phyloP scores from a whole-genome alignment of 2,797 vertebrate species.

The Babyrousa celebensis region DNA sequence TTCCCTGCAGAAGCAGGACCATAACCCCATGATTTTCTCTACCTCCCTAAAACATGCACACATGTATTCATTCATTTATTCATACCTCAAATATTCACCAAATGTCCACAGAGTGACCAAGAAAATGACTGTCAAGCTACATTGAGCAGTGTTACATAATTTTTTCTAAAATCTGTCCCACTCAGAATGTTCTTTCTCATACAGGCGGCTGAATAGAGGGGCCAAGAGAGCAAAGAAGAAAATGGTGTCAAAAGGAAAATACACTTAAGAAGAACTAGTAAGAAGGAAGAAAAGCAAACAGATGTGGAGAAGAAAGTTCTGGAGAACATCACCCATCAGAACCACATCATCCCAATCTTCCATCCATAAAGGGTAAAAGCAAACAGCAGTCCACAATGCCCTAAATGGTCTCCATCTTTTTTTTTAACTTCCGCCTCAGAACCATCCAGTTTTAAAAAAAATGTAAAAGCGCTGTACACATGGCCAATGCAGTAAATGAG shows the following conservation, averaged over 20 bases:
- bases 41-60: not conserved
- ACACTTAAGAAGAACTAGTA: not conserved
- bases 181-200: not conserved
- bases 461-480: not conserved
- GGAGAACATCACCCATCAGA: not conserved
- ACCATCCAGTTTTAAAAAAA: conserved; percentile 17
- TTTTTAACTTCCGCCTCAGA: not conserved
- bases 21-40: not conserved
- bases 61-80: not conserved
- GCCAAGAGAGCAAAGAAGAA: not conserved
- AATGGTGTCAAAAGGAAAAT: not conserved
- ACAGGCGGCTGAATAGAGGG: not conserved
- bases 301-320: not conserved
- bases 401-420: not conserved
- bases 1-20: not conserved
- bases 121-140: not conserved
- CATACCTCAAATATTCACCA: not conserved
- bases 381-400: not conserved
- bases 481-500: not conserved
- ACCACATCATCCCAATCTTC: not conserved
- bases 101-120: not conserved
- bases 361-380: not conserved
- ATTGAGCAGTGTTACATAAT: not conserved
- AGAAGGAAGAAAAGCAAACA: not conserved
- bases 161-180: conserved; percentile 15